phyloP scores from a whole-genome alignment of 2,888 invertebrate genomes.

The Drosophila merina region DNA sequence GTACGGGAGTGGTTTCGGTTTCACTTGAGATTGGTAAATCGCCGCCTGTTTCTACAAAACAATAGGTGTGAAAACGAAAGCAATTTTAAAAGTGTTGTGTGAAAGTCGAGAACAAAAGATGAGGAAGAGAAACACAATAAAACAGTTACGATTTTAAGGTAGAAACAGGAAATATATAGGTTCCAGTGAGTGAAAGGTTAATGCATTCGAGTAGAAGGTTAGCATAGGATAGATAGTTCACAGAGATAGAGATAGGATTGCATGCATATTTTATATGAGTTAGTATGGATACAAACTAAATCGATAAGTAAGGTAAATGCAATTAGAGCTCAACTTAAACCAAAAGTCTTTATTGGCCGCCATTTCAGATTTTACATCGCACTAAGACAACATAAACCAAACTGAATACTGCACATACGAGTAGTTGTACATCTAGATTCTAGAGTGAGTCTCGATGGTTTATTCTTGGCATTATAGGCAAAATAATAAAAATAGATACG shows the following conservation, averaged over 20 bases:
- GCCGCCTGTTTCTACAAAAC: constrained; percentile 84
- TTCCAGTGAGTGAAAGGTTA: constrained; percentile 16
- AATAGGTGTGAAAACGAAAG: constrained; percentile 82
- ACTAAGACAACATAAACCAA: constrained; percentile 51
- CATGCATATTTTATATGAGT: constrained; percentile 58
- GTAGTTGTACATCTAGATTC: background rate
- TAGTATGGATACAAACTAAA: constrained; percentile 45
- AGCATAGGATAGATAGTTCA: constrained; percentile 32
- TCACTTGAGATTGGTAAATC: constrained; percentile 79
- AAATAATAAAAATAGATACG: constrained; percentile 5
- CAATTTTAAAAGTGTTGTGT: constrained; percentile 80
- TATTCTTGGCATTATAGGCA: constrained; percentile 48
- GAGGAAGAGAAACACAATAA: constrained; percentile 62
- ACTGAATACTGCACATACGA: constrained; percentile 41
- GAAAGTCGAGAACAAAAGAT: constrained; percentile 76
- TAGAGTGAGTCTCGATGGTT: constrained; percentile 42
- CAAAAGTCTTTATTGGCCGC: constrained; percentile 65
- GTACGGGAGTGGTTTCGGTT: constrained; percentile 79
- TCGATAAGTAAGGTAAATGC: constrained; percentile 60
- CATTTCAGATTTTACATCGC: constrained; percentile 50
- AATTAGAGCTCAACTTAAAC: constrained; percentile 83
- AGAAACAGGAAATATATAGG: constrained; percentile 35
- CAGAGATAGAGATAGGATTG: constrained; percentile 43
- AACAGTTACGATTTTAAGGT: constrained; percentile 45
- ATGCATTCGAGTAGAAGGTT: constrained; percentile 39